Conservation (phyloP, 2,113 vertebrate genomes). For the Equus quagga region DNA sequence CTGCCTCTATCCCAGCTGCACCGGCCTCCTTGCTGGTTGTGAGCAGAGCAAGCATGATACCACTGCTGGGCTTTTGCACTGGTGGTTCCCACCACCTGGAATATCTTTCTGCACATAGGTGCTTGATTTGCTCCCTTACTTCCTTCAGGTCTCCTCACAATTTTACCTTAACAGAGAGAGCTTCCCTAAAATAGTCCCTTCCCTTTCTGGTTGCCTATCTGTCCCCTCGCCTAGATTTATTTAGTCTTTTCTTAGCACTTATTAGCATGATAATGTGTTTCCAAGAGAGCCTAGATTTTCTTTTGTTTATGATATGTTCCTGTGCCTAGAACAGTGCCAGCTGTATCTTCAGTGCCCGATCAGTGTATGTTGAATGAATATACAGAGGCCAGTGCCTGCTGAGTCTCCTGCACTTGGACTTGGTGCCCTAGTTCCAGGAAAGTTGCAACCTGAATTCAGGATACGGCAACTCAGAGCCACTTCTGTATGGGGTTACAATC, state of each 20-base stretch:
- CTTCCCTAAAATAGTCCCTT: neutral
- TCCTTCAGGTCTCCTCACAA: neutral
- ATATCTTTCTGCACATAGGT: neutral
- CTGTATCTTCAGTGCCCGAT: neutral
- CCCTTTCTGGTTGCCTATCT: neutral
- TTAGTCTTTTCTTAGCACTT: neutral
- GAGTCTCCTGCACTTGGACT: neutral
- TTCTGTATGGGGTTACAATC: neutral
- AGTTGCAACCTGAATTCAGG: neutral
- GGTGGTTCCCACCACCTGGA: neutral
- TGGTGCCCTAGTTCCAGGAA: neutral
- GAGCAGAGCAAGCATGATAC: no score
- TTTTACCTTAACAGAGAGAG: neutral
- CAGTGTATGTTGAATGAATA: neutral
- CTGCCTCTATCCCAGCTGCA: neutral
- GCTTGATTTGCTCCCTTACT: neutral
- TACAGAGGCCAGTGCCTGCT: neutral
- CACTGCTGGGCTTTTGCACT: neutral
- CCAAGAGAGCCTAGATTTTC: neutral
- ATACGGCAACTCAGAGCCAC: neutral
- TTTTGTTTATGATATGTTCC: neutral
- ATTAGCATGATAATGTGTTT: neutral
- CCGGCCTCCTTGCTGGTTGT: neutral
- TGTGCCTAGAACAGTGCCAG: neutral
- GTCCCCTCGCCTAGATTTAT: neutral